These are phyloP conservation scores for Megaceryle maxima DNA, from an alignment of 2,113 vertebrate genomes.

Conservation along the genomic window DNA sequence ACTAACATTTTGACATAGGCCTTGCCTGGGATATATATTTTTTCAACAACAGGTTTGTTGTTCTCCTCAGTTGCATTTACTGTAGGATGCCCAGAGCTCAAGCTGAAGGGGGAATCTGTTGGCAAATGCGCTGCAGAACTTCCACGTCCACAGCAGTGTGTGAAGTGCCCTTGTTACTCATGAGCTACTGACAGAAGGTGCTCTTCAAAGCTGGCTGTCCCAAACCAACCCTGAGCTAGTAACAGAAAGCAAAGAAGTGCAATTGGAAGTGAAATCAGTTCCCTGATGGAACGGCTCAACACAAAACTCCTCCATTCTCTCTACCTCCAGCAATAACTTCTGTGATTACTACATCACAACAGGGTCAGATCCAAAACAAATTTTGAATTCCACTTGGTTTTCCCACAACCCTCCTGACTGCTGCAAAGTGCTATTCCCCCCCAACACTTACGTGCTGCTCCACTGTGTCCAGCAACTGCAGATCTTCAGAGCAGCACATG, in stretches of 20 bases:
- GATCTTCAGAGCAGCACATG: background rate
- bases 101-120: background rate
- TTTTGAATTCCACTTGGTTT: background rate
- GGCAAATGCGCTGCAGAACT: background rate
- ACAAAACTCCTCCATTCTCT: background rate
- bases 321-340: background rate
- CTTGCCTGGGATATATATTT: background rate
- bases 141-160: background rate
- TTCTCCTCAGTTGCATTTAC: background rate
- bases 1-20: background rate
- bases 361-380: background rate
- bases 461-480: background rate
- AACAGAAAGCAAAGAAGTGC: background rate
- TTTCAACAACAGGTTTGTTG: background rate
- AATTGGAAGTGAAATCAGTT: background rate
- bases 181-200: background rate
- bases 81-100: background rate
- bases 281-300: background rate
- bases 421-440: background rate
- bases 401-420: background rate
- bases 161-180: background rate
- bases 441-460: background rate
- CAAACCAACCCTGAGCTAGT: background rate
- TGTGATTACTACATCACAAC: background rate
- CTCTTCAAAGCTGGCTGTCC: background rate